Percentiles rank a stretch among this genome's conserved stretches.
Evolutionary conservation across 2,113 vertebrate genomes (phyloP).

Genomic region (Dromiciops gliroides): DNA sequence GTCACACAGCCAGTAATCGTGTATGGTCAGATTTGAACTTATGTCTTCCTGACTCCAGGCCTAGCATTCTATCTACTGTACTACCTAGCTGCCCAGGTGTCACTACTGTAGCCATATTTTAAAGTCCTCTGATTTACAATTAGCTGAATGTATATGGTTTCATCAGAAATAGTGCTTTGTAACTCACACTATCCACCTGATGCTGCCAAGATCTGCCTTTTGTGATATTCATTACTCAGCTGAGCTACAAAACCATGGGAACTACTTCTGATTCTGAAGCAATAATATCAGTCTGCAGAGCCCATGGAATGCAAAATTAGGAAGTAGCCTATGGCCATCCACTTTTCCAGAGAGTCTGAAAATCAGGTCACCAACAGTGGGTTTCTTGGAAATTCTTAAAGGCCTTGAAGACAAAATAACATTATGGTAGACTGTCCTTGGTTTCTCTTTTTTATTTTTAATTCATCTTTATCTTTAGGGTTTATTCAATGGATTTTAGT

Average conservation of each 20-base stretch:
- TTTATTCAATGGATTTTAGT: not conserved
- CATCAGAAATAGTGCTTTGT: constrained; percentile 27
- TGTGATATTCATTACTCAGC: constrained; percentile 16
- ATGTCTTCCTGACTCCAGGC: not conserved
- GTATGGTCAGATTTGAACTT: not conserved
- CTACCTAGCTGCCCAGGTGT: not conserved
- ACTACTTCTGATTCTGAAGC: not conserved
- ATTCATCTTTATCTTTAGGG: not conserved
- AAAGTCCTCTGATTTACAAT: constrained; percentile 2
- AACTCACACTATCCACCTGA: not conserved
- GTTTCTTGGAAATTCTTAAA: not conserved
- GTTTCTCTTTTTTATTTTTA: constrained; percentile 1
- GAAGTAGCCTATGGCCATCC: not conserved
- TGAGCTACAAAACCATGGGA: not conserved
- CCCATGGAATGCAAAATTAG: not conserved
- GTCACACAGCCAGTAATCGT: not conserved
- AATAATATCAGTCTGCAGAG: not conserved
- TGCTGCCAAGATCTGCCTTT: constrained; percentile 34
- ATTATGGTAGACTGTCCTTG: not conserved
- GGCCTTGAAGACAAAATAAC: not conserved
- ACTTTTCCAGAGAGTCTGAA: not conserved
- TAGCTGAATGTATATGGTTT: constrained; percentile 16
- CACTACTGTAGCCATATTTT: not conserved
- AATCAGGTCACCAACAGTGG: not conserved
- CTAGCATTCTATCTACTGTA: not conserved